Base-by-base conservation (phyloP, 2,113 vertebrate species). In the Onychorhynchus coronatus region DNA sequence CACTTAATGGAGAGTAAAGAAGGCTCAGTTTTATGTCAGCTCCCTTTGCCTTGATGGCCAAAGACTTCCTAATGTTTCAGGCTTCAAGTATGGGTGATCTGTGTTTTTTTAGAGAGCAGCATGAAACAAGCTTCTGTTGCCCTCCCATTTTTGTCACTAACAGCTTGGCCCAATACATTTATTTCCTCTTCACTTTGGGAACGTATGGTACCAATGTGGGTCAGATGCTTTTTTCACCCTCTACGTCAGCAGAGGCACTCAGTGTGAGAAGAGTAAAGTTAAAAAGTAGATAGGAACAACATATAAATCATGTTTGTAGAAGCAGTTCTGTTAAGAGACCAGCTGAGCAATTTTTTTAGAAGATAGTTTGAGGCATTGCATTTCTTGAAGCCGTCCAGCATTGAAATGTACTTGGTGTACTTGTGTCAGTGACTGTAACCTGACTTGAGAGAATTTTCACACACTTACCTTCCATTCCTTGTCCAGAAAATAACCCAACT, bases 151-250 rank as follows among this genome's bases (percentile, higher is more conserved):
- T 93, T 85, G 37, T 83, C 35, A 18, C 17, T 58, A 49, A n/a
- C 33, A 53, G 15, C 37, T 80, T 80, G 35, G 37, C 33, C 31
- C 42, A 27, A 1, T 55, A 44, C 23, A 28, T 25, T 87, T 53
- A 27, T 14, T 91, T 70, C 18, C 22, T 72, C 35, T 78, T 80
- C 3, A 2, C 30, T 91, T 76, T 50, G 19, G 28, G 35, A 31
- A 24, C 41, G 44, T 63, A n/a, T 0, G 0, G 21, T 61, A 33
- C 33, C 11, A 41, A 0, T 28, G 31, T 4, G 1, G 5, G 10
- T 56, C 20, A 31, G 14, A 50, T 27, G 30, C 31, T 39, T 88
- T 89, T 78, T 68, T 82, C 14, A 56, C 14, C 8, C 3, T 76
- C 11, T 52, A 0, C 44, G 10, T 72, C 20, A 67, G 23, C n/a